Base-by-base conservation (phyloP, 2,113 vertebrate species). In the Protobothrops flavoviridis region DNA sequence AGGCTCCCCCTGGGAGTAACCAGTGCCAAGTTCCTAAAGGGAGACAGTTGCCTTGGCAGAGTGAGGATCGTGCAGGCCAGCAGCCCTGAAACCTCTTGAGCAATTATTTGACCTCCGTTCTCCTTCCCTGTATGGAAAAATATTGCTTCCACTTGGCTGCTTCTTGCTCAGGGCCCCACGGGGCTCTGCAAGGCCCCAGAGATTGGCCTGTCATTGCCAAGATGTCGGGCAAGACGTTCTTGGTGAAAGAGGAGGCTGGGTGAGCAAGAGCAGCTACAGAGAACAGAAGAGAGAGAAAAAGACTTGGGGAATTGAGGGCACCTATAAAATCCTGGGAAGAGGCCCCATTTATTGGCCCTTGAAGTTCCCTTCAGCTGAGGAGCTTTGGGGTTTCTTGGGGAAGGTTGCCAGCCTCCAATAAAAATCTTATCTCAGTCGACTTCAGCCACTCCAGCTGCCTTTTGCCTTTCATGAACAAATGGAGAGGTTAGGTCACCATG, bases 241-340 rank as follows among this genome's bases (percentile, higher is more conserved):
- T 8, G 33, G 43, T 33, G 24, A 2, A 0, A 29, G 24, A 7
- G 21, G 87, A 26, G 7, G 29, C 86, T 9, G 24, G 50, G 0
- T n/a, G 91, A 59, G 81, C 45, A 26, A 59, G 48, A 24, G 5
- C 55, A n/a, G 2, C 26, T 56, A 43, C 88, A 91, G 55, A 23
- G 88, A 33, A 64, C 8, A 7, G 0, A 0, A 50, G 55, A n/a
- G 91, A 86, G 69, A 1, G n/a, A 89, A 88, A 21, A 24, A 74
- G 23, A 23, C 3, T 26, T 1, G 6, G 23, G 85, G 91, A 43
- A 61, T 50, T 29, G 85, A 50, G 20, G 74, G 74, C 61, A 52
- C 26, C 39, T n/a, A 17, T 48, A 17, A n/a, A 69, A n/a, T n/a
- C 11, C 61, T n/a, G 61, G 59, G 29, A 12, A 12, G 59, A 12